Evolutionary conservation across 2,888 invertebrate species (phyloP).

Genomic region (Ophion costatus): DNA sequence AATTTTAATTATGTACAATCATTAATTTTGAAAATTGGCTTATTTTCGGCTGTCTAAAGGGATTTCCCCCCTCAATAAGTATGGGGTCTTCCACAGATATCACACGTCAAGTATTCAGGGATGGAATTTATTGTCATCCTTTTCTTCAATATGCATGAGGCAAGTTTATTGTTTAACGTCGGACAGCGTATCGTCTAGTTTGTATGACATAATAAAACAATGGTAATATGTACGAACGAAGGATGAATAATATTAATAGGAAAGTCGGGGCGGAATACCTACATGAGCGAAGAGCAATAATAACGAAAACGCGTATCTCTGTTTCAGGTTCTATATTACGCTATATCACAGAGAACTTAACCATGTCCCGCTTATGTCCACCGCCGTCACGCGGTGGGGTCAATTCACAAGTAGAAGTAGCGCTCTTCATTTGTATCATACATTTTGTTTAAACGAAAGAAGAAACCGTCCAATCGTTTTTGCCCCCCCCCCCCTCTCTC

Average conservation of each 20-base stretch:
- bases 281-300: slow-evolving; percentile 72
- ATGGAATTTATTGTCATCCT: not conserved
- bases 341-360: slow-evolving; percentile 82
- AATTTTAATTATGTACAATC: no score
- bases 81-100: no score
- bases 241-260: slow-evolving; percentile 52
- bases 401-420: slow-evolving; percentile 53
- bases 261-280: slow-evolving; percentile 43
- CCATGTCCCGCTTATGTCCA: slow-evolving; percentile 66
- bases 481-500: not conserved
- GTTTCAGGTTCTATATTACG: slow-evolving; percentile 76
- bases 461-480: slow-evolving; percentile 70
- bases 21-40: no score
- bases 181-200: slow-evolving; percentile 73
- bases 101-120: not conserved
- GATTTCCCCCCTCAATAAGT: no score
- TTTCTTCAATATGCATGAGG: slow-evolving; percentile 73
- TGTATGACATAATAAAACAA: slow-evolving; percentile 54
- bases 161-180: slow-evolving; percentile 78
- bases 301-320: slow-evolving; percentile 79
- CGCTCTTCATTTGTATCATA: slow-evolving; percentile 22
- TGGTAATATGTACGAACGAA: slow-evolving; percentile 43
- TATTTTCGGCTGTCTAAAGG: no score
- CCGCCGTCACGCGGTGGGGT: slow-evolving; percentile 35
- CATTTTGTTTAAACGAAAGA: slow-evolving; percentile 26